Evolutionary conservation across 1,140 invertebrate genomes (phyloP), one percentile per base, ranked within the genome.

Genomic region (Trichonephila clavata): DNA sequence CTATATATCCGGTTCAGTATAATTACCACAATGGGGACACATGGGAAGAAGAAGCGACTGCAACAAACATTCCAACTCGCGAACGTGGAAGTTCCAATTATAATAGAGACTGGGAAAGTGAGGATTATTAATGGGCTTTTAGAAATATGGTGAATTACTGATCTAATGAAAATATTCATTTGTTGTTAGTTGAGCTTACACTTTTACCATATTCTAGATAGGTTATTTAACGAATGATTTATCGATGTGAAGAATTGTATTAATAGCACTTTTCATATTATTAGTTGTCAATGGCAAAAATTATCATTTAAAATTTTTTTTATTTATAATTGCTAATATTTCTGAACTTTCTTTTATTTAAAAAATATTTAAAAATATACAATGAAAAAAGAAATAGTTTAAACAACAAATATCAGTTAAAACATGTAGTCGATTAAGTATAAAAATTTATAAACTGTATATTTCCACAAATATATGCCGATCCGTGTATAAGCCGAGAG

Each of bases 181-280:
- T 86, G 84, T 80, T 80, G 65, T 86, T 87, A 87, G 63, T 93
- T 71, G 92, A 93, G 92, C 92, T 93, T 93, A 93, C 20, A 77
- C 60, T 68, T 92, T 86, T 92, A 71, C 27, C n/a, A 27, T 84
- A 83, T 50, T 18, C 21, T 50, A 50, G 43, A 59, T 84, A 84
- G 81, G 21, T 84, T 24, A 57, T 59, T 24, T 21, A 50, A 84
- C 5, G 50, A 43, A 81, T 39, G 43, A 43, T 81, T 81, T 81
- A 21, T 50, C 21, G 24, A n/a, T 57, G 43, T 84, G 57, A 84
- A 59, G 43, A 57, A 84, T 21, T 84, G 81, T 21, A 84, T 84
- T 59, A 57, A 84, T 50, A 84, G 20, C n/a, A 84, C 81, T 27
- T 57, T 57, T 59, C 57, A 3, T 77, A 77, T 32, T 77, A 16